These are phyloP conservation scores for Oophaga sylvatica DNA, from an alignment of 2,797 vertebrate species.

Conservation along the genomic window DNA sequence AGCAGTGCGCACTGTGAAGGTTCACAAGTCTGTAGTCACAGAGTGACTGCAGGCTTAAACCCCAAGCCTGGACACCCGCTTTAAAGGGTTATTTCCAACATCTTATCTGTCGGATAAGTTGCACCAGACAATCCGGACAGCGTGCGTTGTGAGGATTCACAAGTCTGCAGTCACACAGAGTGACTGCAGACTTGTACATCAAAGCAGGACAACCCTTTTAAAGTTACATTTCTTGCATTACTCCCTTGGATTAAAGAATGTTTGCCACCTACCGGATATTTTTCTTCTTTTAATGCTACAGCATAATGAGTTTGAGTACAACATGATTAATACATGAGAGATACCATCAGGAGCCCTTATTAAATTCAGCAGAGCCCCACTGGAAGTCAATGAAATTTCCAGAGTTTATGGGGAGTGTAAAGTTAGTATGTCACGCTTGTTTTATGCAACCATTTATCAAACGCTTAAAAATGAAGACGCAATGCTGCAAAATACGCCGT, in stretches of 20 bases:
- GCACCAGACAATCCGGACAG: no score
- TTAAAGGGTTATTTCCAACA: no score
- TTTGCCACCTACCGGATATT: constrained; percentile 57
- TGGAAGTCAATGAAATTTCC: constrained; percentile 60
- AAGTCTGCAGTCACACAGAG: no score
- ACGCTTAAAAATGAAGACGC: constrained; percentile 51
- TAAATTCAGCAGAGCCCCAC: constrained; percentile 59
- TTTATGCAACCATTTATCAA: constrained; percentile 56
- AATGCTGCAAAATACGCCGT: constrained; percentile 33
- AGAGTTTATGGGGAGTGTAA: constrained; percentile 59
- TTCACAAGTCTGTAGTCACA: no score
- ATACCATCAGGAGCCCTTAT: constrained; percentile 59
- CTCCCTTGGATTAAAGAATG: constrained; percentile 42
- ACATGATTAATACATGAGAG: constrained; percentile 61
- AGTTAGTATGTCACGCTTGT: constrained; percentile 47
- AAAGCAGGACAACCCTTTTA: neutral
- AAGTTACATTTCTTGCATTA: neutral
- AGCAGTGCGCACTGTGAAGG: no score
- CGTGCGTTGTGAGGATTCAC: no score
- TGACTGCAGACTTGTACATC: no score
- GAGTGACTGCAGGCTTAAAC: no score
- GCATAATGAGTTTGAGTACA: constrained; percentile 56
- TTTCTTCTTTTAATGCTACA: constrained; percentile 36
- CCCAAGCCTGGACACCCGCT: no score
- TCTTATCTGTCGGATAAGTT: no score